These are phyloP conservation scores for Micrasema minimum DNA, from an alignment of 1,140 invertebrate genomes.

Conservation along the genomic window DNA sequence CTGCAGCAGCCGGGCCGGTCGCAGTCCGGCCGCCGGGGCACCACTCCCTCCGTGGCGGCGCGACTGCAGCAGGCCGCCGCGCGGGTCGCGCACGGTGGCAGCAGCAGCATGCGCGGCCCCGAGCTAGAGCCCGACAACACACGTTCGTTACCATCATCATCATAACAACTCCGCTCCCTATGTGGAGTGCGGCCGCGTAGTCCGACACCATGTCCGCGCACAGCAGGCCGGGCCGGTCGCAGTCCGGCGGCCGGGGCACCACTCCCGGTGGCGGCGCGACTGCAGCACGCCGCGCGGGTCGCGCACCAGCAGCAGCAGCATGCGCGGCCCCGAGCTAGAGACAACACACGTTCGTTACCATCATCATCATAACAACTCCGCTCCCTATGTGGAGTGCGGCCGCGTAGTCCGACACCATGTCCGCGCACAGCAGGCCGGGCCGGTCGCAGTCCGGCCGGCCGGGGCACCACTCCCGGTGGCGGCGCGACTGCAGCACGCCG, in stretches of 20 bases:
- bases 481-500: constrained; percentile 85
- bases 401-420: constrained; percentile 84
- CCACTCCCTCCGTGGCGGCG: too few relatives aligned
- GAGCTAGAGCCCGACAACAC: too few relatives aligned
- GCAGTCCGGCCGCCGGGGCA: too few relatives aligned
- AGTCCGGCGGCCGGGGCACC: constrained; percentile 87
- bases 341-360: too few relatives aligned
- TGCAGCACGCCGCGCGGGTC: constrained; percentile 89
- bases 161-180: too few relatives aligned
- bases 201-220: constrained; percentile 87
- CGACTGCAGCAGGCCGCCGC: too few relatives aligned
- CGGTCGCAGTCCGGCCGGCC: constrained; percentile 84
- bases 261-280: constrained; percentile 83
- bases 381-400: too few relatives aligned
- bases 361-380: too few relatives aligned
- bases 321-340: constrained; percentile 69
- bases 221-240: constrained; percentile 78
- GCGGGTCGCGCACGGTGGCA: too few relatives aligned
- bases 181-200: constrained; percentile 83
- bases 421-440: constrained; percentile 78
- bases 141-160: too few relatives aligned
- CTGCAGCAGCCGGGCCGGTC: too few relatives aligned
- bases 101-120: too few relatives aligned
- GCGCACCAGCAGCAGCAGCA: constrained; percentile 81
- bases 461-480: constrained; percentile 86